Base-by-base conservation (phyloP, 2,797 vertebrate species). In the Lutjanus argentimaculatus region DNA sequence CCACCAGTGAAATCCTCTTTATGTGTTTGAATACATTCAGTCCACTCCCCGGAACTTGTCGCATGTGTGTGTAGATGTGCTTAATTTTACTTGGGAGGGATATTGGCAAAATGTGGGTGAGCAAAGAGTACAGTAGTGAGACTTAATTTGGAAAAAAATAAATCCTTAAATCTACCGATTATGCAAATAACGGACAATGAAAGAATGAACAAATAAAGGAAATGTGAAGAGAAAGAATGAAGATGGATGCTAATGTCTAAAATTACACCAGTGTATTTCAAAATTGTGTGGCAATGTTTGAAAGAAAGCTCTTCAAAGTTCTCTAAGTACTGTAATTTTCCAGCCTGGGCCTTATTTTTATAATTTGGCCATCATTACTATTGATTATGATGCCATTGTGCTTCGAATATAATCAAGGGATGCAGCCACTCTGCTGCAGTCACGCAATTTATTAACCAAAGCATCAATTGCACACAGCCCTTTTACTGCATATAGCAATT, bases 1-100 rank as follows among this genome's bases (percentile, higher is more conserved):
- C 67, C 79, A 9, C 19, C 17, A 42, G 42, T 64, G 16, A 79
- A 80, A 72, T 64, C 17, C 30, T 76, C 55, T 87, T 84, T 89
- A 80, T 89, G 69, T 61, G 55, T 15, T 10, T 83, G 53, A 74
- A 80, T 79, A 25, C 74, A 72, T 65, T 57, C n/a, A 14, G 65
- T 49, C 61, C 42, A 49, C 61, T 72, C 4, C 40, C 13, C 8
- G 0, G 78, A 71, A 65, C 46, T 17, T 40, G 64, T 48, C 30
- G 25, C 25, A 30, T 56, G 61, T 70, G 63, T 21, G 75, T 61
- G 36, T 22, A 11, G 7, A 12, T 58, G 25, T 64, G 49, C 49
- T 57, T 64, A 7, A 3, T 55, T 59, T 70, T 40, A 59, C 43
- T 74, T 10, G 11, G 11, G 2, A 8, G 16, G 3, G 4, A 55